Conservation (phyloP, 23 tunicate genomes). For the Trididemnum clinides region DNA sequence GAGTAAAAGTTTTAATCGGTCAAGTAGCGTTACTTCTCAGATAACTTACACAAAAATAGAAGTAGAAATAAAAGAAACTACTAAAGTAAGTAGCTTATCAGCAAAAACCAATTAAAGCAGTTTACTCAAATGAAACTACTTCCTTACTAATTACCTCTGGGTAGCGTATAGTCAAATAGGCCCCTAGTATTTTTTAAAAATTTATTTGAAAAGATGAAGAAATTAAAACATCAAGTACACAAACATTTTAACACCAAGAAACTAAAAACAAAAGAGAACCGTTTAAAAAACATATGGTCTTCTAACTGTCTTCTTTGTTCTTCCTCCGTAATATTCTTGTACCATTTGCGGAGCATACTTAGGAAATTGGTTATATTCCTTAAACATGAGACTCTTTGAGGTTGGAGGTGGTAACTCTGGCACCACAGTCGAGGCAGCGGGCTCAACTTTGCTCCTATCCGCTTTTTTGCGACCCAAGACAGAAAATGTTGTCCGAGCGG, state of each 20-base stretch:
- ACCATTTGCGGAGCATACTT: slow-evolving; percentile 94
- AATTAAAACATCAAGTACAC: not conserved
- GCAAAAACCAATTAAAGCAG: too few species aligned
- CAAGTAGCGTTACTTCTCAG: too few species aligned
- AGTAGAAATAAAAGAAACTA: too few species aligned
- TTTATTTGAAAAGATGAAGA: not conserved
- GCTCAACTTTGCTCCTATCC: slow-evolving; percentile 33
- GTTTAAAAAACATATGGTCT: slow-evolving; percentile 67
- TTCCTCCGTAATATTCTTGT: slow-evolving; percentile 63
- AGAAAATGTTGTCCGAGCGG: slow-evolving; percentile 54
- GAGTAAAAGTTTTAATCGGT: too few species aligned
- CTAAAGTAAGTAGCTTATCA: too few species aligned
- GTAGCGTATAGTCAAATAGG: too few species aligned
- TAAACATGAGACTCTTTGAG: slow-evolving; percentile 79
- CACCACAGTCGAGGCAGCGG: slow-evolving; percentile 51
- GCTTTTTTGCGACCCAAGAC: slow-evolving; percentile 72
- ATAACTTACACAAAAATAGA: too few species aligned
- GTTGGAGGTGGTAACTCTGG: slow-evolving; percentile 69
- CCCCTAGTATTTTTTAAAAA: too few species aligned
- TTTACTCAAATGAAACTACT: too few species aligned
- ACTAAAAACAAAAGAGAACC: too few species aligned
- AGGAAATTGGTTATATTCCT: slow-evolving; percentile 82
- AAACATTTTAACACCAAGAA: too few species aligned
- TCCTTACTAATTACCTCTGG: too few species aligned
- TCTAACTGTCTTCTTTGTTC: slow-evolving; percentile 23